These are phyloP conservation scores for Cheilosia grossa DNA, from an alignment of 2,888 invertebrate species.

Conservation along the genomic window DNA sequence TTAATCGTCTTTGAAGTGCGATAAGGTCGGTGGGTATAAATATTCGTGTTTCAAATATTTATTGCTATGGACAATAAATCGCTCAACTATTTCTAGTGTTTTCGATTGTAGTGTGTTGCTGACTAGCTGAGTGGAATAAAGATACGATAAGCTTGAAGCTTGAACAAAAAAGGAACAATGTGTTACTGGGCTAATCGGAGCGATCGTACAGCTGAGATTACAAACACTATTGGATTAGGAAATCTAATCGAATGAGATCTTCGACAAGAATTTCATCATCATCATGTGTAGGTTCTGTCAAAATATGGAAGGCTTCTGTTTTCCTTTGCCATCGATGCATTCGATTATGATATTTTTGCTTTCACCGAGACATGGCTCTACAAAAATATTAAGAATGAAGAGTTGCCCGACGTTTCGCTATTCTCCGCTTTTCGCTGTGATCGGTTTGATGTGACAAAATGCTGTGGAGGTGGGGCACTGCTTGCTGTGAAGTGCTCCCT, in stretches of 20 bases:
- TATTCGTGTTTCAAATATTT: conserved; percentile 12
- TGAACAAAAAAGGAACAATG: background rate
- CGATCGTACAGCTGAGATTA: conserved; percentile 15
- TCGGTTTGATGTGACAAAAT: too few species aligned
- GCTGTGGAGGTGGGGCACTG: too few species aligned
- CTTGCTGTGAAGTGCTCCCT: too few species aligned
- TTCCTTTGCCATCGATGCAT: too few species aligned
- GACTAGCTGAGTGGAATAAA: conserved; percentile 7
- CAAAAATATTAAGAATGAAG: too few species aligned
- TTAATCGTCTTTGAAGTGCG: conserved; percentile 16
- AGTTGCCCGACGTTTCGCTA: too few species aligned
- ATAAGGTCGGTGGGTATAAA: conserved; percentile 23
- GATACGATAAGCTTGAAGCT: conserved; percentile 4
- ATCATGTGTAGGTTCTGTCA: too few species aligned
- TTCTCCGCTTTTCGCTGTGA: too few species aligned
- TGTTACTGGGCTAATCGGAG: conserved; percentile 14
- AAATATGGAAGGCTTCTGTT: too few species aligned
- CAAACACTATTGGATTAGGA: conserved; percentile 9
- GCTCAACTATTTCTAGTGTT: conserved; percentile 2
- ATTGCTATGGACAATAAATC: conserved; percentile 28
- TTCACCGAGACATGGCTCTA: too few species aligned
- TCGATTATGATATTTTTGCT: too few species aligned
- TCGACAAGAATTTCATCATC: conserved; percentile 1
- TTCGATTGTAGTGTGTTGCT: background rate
- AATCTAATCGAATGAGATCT: conserved; percentile 5